phyloP scores from a whole-genome alignment of 1,140 invertebrate species.

The Brachionus paranguensis region DNA sequence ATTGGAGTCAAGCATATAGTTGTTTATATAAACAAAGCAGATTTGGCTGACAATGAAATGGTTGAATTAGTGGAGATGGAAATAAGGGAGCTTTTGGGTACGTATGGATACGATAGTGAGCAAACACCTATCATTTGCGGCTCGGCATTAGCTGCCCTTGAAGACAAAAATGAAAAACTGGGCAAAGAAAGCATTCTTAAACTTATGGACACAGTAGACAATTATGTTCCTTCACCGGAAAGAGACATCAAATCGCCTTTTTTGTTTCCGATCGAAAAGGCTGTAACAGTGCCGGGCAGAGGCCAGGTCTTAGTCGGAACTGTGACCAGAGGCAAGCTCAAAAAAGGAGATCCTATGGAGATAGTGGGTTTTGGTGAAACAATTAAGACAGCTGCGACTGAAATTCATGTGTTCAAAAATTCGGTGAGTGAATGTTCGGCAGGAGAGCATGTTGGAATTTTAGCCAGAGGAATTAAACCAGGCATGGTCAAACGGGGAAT shows the following conservation, averaged over 20 bases:
- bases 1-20: slow-evolving; percentile 85
- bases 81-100: slow-evolving; percentile 74
- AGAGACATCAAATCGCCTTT: slow-evolving; percentile 91
- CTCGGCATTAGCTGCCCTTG: slow-evolving; percentile 77
- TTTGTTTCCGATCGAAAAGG: slow-evolving; percentile 81
- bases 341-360: slow-evolving; percentile 86
- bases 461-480: slow-evolving; percentile 79
- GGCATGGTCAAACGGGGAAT: slow-evolving; percentile 87
- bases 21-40: slow-evolving; percentile 93
- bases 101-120: slow-evolving; percentile 76
- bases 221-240: slow-evolving; percentile 77
- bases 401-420: slow-evolving; percentile 51
- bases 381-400: slow-evolving; percentile 69
- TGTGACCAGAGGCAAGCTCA: slow-evolving; percentile 79
- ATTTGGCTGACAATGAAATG: slow-evolving; percentile 82
- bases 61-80: slow-evolving; percentile 89
- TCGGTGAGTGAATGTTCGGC: slow-evolving; percentile 96
- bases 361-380: slow-evolving; percentile 80
- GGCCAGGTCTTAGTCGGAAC: slow-evolving; percentile 92
- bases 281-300: slow-evolving; percentile 82
- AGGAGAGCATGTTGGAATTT: slow-evolving; percentile 87
- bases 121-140: slow-evolving; percentile 75
- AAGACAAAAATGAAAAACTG: slow-evolving; percentile 69
- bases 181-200: slow-evolving; percentile 73
- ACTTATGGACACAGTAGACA: slow-evolving; percentile 79